A percentile compares a stretch with the other conserved stretches of the same genome.
Conservation (phyloP, 2,113 vertebrate species). For the Ivindomyrus marchei region DNA sequence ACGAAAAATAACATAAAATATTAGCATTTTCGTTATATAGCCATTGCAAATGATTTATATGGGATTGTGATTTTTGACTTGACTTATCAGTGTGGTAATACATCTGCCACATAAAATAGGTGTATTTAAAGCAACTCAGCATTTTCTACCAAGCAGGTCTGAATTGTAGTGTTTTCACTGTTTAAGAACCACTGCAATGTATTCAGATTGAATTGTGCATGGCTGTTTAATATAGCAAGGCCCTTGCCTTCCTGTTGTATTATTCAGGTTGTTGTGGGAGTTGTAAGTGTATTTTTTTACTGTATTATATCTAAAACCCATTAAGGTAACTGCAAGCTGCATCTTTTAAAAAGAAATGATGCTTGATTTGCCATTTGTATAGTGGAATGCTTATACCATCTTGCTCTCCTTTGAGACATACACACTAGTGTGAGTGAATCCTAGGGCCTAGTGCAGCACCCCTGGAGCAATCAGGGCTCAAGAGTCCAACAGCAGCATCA, state of each 20-base stretch:
- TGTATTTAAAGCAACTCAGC: not conserved
- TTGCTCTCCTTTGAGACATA: not conserved
- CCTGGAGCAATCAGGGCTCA: not conserved
- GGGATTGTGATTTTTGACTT: not conserved
- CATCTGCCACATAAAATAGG: not conserved
- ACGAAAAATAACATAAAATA: not conserved
- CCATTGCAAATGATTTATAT: not conserved
- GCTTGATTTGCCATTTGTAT: no score
- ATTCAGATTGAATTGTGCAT: not conserved
- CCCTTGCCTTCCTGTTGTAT: not conserved
- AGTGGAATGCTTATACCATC: no score
- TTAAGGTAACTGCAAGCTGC: not conserved
- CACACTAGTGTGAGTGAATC: not conserved
- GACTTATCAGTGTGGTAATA: not conserved
- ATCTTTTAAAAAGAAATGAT: not conserved
- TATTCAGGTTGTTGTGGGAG: not conserved
- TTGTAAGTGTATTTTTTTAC: not conserved
- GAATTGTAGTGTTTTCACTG: not conserved
- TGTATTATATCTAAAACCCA: not conserved
- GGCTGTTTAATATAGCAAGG: not conserved
- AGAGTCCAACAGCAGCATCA: not conserved
- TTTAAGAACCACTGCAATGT: not conserved
- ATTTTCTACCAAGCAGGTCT: not conserved
- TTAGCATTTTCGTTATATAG: not conserved
- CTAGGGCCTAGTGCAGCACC: no score